A percentile compares a stretch with the other conserved stretches of the same genome.
Conservation (phyloP, 2,888 invertebrate species). For the Antheraea assamensis region DNA sequence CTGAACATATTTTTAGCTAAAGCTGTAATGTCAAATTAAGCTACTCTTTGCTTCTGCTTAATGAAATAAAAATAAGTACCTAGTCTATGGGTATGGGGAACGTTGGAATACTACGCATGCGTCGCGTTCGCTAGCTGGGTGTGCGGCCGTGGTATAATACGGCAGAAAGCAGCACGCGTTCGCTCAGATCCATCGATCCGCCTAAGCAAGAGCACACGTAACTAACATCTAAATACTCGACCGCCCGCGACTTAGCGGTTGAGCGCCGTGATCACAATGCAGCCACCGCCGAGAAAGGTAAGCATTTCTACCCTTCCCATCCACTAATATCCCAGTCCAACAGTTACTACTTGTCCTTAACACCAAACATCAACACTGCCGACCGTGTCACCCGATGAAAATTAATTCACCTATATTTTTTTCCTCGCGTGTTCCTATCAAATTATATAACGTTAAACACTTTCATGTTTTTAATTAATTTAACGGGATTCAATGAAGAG, state of each 20-base stretch:
- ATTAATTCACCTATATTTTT: constrained; percentile 26
- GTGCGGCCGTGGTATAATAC: constrained; percentile 37
- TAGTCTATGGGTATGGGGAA: constrained; percentile 29
- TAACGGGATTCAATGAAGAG: constrained; percentile 1
- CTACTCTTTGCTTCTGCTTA: neutral
- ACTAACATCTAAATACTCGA: constrained; percentile 37
- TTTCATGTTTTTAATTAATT: constrained; percentile 20
- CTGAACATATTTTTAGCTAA: neutral
- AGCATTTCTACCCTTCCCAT: constrained; percentile 48
- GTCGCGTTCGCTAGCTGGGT: constrained; percentile 35
- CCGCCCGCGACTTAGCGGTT: constrained; percentile 30
- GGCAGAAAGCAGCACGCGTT: constrained; percentile 56
- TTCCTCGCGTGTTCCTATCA: constrained; percentile 24
- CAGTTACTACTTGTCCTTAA: neutral
- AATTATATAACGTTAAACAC: constrained; percentile 32
- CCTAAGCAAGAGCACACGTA: constrained; percentile 32
- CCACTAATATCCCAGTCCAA: constrained; percentile 18
- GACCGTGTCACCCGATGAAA: constrained; percentile 26
- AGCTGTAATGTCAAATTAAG: neutral
- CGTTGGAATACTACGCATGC: constrained; percentile 43
- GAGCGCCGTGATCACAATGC: constrained; percentile 80
- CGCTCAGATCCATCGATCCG: constrained; percentile 55
- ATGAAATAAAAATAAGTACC: constrained; percentile 12
- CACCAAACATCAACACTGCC: constrained; percentile 25
- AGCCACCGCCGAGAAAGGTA: constrained; percentile 94